These are phyloP conservation scores for Corythornis cristatus DNA, from an alignment of 2,113 vertebrate genomes.

Conservation along the genomic window DNA sequence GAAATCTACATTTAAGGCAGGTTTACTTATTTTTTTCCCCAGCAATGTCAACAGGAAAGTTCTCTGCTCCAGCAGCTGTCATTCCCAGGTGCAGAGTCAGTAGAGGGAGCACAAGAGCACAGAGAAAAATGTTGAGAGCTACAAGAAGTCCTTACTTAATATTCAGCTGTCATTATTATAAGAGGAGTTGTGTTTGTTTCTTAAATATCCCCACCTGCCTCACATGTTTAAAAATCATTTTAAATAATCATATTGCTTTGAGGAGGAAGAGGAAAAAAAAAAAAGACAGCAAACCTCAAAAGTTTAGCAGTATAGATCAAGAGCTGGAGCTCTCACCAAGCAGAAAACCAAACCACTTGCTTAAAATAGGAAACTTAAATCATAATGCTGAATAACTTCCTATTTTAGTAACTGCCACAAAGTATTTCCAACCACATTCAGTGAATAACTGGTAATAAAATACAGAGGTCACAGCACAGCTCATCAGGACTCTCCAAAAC, in stretches of 20 bases:
- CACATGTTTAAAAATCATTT: no score
- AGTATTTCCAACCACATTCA: neutral
- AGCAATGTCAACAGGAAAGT: neutral
- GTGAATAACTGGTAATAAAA: neutral
- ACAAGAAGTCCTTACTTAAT: neutral
- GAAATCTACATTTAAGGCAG: neutral
- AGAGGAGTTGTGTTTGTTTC: fast-evolving
- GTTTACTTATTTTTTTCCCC: neutral
- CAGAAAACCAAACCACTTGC: neutral
- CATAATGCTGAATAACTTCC: neutral
- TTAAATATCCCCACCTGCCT: neutral
- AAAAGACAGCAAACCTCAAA: neutral
- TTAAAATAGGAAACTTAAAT: neutral
- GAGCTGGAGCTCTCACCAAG: neutral
- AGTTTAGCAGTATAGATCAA: neutral
- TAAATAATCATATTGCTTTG: neutral
- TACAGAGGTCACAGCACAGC: neutral
- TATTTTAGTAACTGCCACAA: neutral
- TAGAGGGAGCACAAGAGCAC: constrained; percentile 67
- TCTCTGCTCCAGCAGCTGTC: neutral
- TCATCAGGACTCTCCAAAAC: neutral
- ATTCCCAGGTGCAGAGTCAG: constrained; percentile 23
- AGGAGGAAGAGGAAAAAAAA: neutral
- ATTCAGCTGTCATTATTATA: neutral
- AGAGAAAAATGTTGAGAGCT: neutral